Conservation (phyloP, 2,113 vertebrate species). For the Protomyctophum bolini region DNA sequence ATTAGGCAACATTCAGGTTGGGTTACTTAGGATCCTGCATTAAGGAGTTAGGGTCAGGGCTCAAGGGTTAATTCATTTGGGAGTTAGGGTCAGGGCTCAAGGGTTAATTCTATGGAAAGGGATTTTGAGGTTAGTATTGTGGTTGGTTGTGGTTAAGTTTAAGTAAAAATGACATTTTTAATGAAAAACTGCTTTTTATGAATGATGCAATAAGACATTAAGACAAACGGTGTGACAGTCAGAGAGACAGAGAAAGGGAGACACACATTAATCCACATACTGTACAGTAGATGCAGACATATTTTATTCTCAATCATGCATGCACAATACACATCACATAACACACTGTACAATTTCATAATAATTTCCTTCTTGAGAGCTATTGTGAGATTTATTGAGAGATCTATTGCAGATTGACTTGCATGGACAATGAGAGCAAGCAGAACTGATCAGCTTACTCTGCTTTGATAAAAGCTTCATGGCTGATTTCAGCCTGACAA, state of each 20-base stretch:
- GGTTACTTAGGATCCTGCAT: too few relatives aligned
- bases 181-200: too few relatives aligned
- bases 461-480: slow-evolving; percentile 68
- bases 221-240: too few relatives aligned
- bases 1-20: too few relatives aligned
- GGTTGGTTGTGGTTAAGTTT: too few relatives aligned
- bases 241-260: slow-evolving; percentile 3
- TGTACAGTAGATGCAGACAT: neutral
- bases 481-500: slow-evolving; percentile 67
- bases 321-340: slow-evolving; percentile 22
- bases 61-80: too few relatives aligned
- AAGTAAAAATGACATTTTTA: too few relatives aligned
- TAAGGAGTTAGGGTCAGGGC: too few relatives aligned
- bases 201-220: too few relatives aligned
- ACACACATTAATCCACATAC: slow-evolving; percentile 13
- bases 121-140: too few relatives aligned
- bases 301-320: slow-evolving; percentile 18
- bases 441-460: slow-evolving; percentile 65
- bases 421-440: slow-evolving; percentile 57
- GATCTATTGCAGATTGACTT: slow-evolving; percentile 37
- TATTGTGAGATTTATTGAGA: slow-evolving; percentile 43
- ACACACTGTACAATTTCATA: slow-evolving; percentile 47
- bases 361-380: slow-evolving; percentile 13
- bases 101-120: too few relatives aligned
- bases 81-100: too few relatives aligned